These are phyloP conservation scores for Euzophera pinguis DNA, from an alignment of 2,888 invertebrate genomes.

Conservation along the genomic window DNA sequence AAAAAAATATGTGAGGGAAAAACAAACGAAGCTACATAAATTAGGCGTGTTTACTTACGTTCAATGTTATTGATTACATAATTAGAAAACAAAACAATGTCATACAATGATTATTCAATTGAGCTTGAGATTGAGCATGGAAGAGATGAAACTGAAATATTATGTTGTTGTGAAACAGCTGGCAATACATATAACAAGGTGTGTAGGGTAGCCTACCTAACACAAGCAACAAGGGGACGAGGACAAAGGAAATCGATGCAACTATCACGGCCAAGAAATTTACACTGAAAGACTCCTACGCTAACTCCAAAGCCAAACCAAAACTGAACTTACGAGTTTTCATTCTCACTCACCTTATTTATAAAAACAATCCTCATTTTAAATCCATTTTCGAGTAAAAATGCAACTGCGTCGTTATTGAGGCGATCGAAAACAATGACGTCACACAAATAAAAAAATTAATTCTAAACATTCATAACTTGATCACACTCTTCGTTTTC, in stretches of 20 bases:
- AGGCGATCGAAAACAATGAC: conserved; percentile 80
- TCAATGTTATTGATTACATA: conserved; percentile 37
- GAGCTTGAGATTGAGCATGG: conserved; percentile 11
- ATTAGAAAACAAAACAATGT: conserved; percentile 40
- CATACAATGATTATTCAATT: conserved; percentile 28
- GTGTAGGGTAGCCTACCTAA: conserved; percentile 20
- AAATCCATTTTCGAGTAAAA: conserved; percentile 70
- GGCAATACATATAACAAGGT: conserved; percentile 32
- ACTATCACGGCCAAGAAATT: conserved; percentile 32
- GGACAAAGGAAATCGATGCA: conserved; percentile 78
- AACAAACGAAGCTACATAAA: not conserved
- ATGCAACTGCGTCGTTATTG: conserved; percentile 82
- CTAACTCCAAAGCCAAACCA: conserved; percentile 19
- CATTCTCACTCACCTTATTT: conserved; percentile 55
- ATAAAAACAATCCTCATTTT: conserved; percentile 68
- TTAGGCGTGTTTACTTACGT: not conserved
- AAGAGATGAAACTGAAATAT: conserved; percentile 27
- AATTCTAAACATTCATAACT: conserved; percentile 54
- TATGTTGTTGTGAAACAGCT: conserved; percentile 54
- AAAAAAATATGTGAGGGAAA: not conserved
- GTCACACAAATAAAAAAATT: conserved; percentile 74
- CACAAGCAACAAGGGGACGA: conserved; percentile 43
- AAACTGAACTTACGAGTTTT: conserved; percentile 31
- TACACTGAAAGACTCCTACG: conserved; percentile 21
- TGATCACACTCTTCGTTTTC: conserved; percentile 42